Percentiles rank a stretch among this genome's conserved stretches.
These are phyloP conservation scores for Hormaphis cornu DNA, from an alignment of 1,140 invertebrate species.

Conservation along the genomic window DNA sequence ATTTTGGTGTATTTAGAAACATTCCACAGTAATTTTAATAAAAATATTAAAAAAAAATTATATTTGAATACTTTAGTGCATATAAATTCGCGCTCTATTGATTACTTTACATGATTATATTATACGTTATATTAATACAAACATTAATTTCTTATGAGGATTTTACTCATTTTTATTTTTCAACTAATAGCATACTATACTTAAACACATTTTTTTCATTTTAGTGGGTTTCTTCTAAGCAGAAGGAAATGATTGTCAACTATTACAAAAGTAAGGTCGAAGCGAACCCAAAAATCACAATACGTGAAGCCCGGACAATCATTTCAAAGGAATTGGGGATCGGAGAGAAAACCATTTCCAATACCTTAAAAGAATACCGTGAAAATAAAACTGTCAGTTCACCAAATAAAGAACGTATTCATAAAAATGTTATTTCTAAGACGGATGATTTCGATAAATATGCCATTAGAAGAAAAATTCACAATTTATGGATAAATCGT, in stretches of 20 bases:
- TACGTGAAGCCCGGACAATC: neutral
- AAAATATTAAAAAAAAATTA: no score
- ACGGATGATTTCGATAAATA: neutral
- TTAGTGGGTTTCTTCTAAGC: neutral
- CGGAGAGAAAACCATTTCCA: no score
- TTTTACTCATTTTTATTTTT: neutral
- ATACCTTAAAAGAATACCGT: no score
- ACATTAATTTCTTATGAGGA: neutral
- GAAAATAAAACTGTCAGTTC: no score
- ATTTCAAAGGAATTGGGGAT: no score
- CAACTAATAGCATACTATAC: neutral
- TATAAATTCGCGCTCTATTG: no score
- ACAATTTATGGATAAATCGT: neutral
- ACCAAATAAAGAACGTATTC: no score
- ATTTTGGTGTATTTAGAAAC: no score
- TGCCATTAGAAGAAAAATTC: neutral
- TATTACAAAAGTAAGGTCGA: neutral
- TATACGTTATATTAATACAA: neutral
- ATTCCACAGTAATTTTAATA: no score
- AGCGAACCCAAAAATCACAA: neutral
- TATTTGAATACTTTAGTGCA: no score
- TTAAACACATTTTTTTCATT: neutral
- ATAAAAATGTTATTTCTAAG: no score
- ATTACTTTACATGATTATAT: no score
- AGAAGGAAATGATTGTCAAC: neutral